Base-by-base conservation (phyloP, 1,140 invertebrate species). In the Watersipora subatra region DNA sequence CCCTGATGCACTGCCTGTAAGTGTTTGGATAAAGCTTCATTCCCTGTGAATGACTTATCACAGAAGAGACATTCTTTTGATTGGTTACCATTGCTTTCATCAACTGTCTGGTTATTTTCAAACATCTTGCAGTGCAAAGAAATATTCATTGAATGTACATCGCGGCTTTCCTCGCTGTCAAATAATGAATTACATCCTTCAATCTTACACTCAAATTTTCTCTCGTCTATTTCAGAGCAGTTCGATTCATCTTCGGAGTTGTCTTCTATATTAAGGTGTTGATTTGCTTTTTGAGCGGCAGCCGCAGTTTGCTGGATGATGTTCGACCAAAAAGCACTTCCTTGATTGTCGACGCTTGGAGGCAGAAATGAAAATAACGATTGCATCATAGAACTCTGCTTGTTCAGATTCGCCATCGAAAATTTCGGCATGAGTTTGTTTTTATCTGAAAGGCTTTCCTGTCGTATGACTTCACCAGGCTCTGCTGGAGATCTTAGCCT, bases 151-250 rank as follows among this genome's bases (percentile, higher is more conserved):
- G 83, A 84, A 78, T 90, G 88, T 2, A 85, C 78, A 74, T 90
- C 89, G 12, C 89, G 81, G 64, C 87, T 87, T 57, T 87, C 86
- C 25, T 87, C 76, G 34, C 88, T 89, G 68, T 87, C 86, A 76
- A 91, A 91, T 70, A 89, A 86, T 83, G 89, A 88, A n/a, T 85
- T 85, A 79, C 89, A 90, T 55, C 88, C 88, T 65, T 86, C 84
- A 29, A 89, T 85, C 24, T 87, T 88, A 81, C 89, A 90, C 73
- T 86, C 85, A 78, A 87, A 88, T 86, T 89, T 75, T 62, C 76
- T 72, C 55, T 1, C 80, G 71, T 22, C 84, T 78, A 69, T 86
- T 85, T 56, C 81, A 80, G 72, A 87, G 85, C 61, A 80, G 76
- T 64, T 84, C 83, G 69, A 83, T 80, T 71, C 87, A 88, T 66